Evolutionary conservation across 1,140 invertebrate genomes (phyloP).

Genomic region (Micrasema longulum): DNA sequence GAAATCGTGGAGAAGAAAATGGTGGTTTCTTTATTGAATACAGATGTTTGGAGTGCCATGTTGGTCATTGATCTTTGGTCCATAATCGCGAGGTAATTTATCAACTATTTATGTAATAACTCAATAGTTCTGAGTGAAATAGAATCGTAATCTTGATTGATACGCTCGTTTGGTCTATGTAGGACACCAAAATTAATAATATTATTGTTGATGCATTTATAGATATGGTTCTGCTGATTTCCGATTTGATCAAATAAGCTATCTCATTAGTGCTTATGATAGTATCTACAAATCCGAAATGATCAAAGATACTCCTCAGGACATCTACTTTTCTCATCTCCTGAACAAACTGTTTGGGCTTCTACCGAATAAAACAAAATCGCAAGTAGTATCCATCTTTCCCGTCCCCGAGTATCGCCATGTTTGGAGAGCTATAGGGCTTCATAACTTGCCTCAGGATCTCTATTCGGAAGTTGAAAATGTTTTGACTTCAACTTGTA

Average conservation of each 20-base stretch:
- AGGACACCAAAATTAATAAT: too few species aligned
- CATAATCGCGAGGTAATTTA: conserved; percentile 44
- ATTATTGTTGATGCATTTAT: too few species aligned
- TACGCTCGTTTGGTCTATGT: too few species aligned
- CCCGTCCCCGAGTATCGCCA: conserved; percentile 22
- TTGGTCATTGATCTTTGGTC: conserved; percentile 45
- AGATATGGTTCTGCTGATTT: conserved; percentile 47
- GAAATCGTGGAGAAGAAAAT: conserved; percentile 42
- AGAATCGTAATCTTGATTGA: too few species aligned
- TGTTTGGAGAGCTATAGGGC: conserved; percentile 32
- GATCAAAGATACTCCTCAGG: conserved; percentile 41
- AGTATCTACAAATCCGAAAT: neutral
- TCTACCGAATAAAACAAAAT: conserved; percentile 33
- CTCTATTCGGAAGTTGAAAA: neutral
- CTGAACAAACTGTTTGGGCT: conserved; percentile 41
- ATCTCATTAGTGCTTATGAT: conserved; percentile 32
- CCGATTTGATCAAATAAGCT: conserved; percentile 26
- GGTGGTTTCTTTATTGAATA: conserved; percentile 28
- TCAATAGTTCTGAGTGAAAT: too few species aligned
- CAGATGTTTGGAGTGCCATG: conserved; percentile 35
- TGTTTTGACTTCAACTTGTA: conserved; percentile 3
- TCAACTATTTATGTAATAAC: neutral
- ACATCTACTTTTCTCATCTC: conserved; percentile 35
- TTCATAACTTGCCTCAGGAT: conserved; percentile 28
- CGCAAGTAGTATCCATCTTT: conserved; percentile 27